Evolutionary conservation across 1,140 invertebrate species (phyloP).

Genomic region (Phenacoccus solenopsis): DNA sequence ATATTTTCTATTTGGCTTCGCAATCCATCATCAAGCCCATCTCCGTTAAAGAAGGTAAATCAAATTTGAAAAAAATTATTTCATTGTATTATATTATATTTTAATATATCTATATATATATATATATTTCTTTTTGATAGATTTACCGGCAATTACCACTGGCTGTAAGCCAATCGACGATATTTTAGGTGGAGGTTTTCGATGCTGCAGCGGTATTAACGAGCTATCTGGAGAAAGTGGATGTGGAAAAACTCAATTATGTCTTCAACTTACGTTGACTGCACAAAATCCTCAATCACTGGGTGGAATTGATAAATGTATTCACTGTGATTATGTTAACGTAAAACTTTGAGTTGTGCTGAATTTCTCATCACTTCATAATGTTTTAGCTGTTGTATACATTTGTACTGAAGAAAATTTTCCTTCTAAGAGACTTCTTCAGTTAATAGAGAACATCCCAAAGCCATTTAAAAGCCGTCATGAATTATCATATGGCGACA

Average conservation of each 20-base stretch:
- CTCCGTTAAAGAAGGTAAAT: not conserved
- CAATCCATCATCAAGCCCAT: not conserved
- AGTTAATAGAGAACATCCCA: conserved; percentile 31
- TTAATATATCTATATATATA: not conserved
- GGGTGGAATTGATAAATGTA: conserved; percentile 34
- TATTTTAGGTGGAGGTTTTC: conserved; percentile 54
- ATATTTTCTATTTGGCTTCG: not conserved
- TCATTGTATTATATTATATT: not conserved
- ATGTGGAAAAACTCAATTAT: conserved; percentile 73
- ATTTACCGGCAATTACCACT: conserved; percentile 34
- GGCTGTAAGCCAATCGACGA: conserved; percentile 48
- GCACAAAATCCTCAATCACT: conserved; percentile 39
- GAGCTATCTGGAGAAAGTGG: conserved; percentile 74
- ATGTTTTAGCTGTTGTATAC: conserved; percentile 45
- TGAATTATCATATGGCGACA: conserved; percentile 33
- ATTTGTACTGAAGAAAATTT: conserved; percentile 65
- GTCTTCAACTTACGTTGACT: conserved; percentile 52
- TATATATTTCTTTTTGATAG: too few relatives aligned
- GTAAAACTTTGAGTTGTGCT: not conserved
- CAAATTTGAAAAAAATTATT: not conserved
- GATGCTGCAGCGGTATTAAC: conserved; percentile 49
- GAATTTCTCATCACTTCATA: not conserved
- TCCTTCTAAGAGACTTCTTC: conserved; percentile 51
- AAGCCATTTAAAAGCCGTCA: conserved; percentile 15
- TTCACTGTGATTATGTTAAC: not conserved